Base-by-base conservation (phyloP, 2,113 vertebrate species). In the Apeltes quadracus region DNA sequence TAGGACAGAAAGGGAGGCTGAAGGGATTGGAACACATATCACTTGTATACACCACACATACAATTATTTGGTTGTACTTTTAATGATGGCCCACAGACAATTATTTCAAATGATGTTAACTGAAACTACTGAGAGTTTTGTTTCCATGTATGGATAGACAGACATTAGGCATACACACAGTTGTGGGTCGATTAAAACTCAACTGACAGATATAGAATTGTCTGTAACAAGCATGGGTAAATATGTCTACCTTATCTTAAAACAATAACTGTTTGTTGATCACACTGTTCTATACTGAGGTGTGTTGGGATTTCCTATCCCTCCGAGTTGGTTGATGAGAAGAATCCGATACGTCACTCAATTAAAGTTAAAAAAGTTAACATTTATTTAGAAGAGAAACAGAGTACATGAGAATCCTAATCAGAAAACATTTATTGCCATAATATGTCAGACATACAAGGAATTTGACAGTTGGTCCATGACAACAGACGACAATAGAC, bases 141-240 rank as follows among this genome's bases (percentile, higher is more conserved):
- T 15, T 11, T 4, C 51, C 38, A 34, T 43, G 51, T 56, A 44
- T 20, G 34, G 29, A 15, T 27, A 1, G 27, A 23, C 54, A 16
- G 54, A 23, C 18, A n/a, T 38, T n/a, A 61, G 27, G 41, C 41
- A 58, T 39, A 46, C 10, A 59, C 25, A 70, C 29, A 46, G 29
- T 64, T 73, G 39, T 46, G 25, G 43, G 39, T 20, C 36, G 51
- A 61, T 61, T 46, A 57, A 41, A 57, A 32, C 25, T 61, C 55
- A 43, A 63, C 54, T n/a, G 44, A 72, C 69, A 62, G 36, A 32
- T 59, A 63, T 64, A 25, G 50, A 43, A 75, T 67, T 67, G 25
- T 41, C 53, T 51, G 54, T 67, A 43, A 53, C 55, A 61, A 32
- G 44, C 23, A 67, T 27, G 53, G n/a, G 2, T 29, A 29, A 29